A percentile compares a stretch with the other conserved stretches of the same genome.
Evolutionary conservation across 37 sponge, comb jelly and placozoan species (phyloP).

Genomic region (Theonella swinhoei): DNA sequence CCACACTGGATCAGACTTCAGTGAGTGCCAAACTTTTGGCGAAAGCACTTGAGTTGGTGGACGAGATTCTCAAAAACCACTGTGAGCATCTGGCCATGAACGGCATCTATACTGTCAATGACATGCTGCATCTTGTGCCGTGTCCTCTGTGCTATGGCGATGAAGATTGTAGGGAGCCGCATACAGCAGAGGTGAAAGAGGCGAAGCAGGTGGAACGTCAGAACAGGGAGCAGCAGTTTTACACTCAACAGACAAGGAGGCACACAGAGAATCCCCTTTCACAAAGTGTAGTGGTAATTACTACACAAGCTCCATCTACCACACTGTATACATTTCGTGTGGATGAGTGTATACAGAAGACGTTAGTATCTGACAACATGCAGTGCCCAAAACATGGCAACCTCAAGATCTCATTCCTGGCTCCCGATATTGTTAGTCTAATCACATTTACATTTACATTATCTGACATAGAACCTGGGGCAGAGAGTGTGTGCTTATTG

Average conservation of each 20-base stretch:
- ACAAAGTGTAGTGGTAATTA: too few relatives aligned
- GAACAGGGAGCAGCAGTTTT: too few relatives aligned
- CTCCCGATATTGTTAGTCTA: conserved; percentile 64
- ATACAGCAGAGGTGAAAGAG: neutral
- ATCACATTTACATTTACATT: neutral
- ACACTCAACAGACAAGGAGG: too few relatives aligned
- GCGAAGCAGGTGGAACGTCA: neutral
- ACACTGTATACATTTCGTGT: conserved; percentile 34
- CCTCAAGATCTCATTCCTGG: conserved; percentile 38
- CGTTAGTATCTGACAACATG: conserved; percentile 12
- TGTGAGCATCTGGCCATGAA: conserved; percentile 40
- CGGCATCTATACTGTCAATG: conserved; percentile 42
- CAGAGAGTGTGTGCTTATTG: too few relatives aligned
- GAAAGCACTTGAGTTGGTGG: conserved; percentile 52
- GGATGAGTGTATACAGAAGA: conserved; percentile 32
- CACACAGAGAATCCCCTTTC: too few relatives aligned
- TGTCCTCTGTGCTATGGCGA: conserved; percentile 67
- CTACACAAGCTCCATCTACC: too few relatives aligned
- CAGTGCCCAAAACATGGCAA: conserved; percentile 47
- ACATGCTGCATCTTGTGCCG: conserved; percentile 51
- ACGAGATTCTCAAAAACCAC: conserved; percentile 71
- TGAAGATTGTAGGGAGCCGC: conserved; percentile 7
- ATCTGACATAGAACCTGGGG: too few relatives aligned
- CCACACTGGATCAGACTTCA: neutral
- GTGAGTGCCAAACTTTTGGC: conserved; percentile 40